Evolutionary conservation across 2,797 vertebrate genomes (phyloP).

Genomic region (Ctenosaura bakeri): DNA sequence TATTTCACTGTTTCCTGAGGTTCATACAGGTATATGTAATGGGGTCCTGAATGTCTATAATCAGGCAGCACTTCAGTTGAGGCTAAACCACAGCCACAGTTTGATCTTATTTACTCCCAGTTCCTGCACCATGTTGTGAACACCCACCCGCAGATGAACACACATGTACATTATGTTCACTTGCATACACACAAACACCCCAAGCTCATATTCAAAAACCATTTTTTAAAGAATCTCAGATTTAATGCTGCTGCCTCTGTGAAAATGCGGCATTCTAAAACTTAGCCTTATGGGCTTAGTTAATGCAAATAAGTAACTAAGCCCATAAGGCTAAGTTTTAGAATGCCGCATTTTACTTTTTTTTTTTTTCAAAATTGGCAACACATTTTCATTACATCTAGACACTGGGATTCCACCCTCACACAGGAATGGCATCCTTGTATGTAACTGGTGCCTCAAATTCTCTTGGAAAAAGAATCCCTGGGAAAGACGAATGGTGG

Average conservation of each 20-base stretch:
- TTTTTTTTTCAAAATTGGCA: not conserved
- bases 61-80: not conserved
- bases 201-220: not conserved
- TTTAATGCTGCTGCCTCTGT: not conserved
- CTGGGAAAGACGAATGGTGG: slow-evolving; percentile 9
- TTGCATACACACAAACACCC: too few species aligned
- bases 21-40: not conserved
- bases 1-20: not conserved
- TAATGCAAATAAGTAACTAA: too few species aligned
- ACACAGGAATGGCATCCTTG: not conserved
- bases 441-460: not conserved
- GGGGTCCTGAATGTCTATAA: not conserved
- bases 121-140: not conserved
- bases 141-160: too few species aligned
- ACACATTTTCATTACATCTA: not conserved
- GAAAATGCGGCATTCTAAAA: not conserved
- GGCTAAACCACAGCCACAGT: not conserved
- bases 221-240: not conserved
- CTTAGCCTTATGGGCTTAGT: not conserved
- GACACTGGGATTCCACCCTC: too few species aligned
- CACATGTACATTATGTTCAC: too few species aligned
- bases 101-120: not conserved
- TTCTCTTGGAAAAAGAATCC: not conserved
- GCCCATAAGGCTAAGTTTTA: too few species aligned
- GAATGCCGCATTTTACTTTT: too few species aligned